Percentiles rank a stretch among this genome's conserved stretches.
These are phyloP conservation scores for Hirudo medicinalis DNA, from an alignment of 1,140 invertebrate species.

Conservation along the genomic window DNA sequence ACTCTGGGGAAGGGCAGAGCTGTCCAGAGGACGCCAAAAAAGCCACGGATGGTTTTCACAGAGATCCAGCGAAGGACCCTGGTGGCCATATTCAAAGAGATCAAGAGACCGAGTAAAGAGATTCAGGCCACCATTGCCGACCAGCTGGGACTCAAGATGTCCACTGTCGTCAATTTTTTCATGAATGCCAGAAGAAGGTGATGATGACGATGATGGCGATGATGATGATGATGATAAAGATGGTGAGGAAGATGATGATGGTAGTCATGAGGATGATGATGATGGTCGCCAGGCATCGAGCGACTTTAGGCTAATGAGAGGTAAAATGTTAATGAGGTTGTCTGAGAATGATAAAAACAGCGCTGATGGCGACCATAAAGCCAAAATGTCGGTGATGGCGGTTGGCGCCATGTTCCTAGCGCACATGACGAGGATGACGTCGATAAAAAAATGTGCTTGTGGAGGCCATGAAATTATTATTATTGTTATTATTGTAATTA, in stretches of 20 bases:
- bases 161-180: constrained; percentile 99
- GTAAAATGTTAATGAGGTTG: too few relatives aligned
- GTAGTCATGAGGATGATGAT: not conserved
- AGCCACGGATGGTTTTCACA: constrained; percentile 98
- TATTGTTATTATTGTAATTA: too few relatives aligned
- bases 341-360: too few relatives aligned
- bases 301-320: too few relatives aligned
- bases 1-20: not conserved
- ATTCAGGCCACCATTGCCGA: constrained; percentile 99
- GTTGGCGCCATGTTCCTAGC: too few relatives aligned
- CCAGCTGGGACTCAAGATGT: constrained; percentile 90
- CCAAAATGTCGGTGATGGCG: too few relatives aligned
- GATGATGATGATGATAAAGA: not conserved
- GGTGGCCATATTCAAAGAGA: constrained; percentile 89
- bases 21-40: constrained; percentile 53
- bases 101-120: constrained; percentile 97
- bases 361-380: too few relatives aligned
- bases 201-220: not conserved
- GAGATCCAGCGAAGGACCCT: constrained; percentile 98
- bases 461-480: too few relatives aligned
- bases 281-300: too few relatives aligned
- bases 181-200: constrained; percentile 93
- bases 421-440: too few relatives aligned
- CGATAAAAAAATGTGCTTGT: too few relatives aligned
- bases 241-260: not conserved